Conservation (phyloP, 1,140 invertebrate genomes). For the Dinoponera quadriceps region DNA sequence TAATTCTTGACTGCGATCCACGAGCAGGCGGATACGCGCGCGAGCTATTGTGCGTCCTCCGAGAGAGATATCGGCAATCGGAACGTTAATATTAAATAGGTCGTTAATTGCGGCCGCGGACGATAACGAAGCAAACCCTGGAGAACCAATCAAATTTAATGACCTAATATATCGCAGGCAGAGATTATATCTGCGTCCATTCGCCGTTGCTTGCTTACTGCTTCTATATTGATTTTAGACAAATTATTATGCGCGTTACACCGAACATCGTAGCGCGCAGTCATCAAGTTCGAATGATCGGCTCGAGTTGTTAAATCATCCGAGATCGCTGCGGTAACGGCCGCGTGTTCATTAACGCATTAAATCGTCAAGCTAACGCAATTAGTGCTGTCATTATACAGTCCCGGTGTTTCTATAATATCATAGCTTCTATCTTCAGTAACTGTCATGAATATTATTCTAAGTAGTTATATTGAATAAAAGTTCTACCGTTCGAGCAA, state of each 20-base stretch:
- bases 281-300: no score
- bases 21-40: background rate
- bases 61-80: constrained; percentile 49
- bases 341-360: no score
- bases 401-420: no score
- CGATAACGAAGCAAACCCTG: constrained; percentile 38
- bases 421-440: no score
- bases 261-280: no score
- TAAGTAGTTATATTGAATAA: no score
- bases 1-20: constrained; percentile 19
- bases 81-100: constrained; percentile 51
- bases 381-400: no score
- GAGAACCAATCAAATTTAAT: constrained; percentile 54
- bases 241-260: background rate
- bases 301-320: no score
- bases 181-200: constrained; percentile 1
- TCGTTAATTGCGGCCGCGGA: constrained; percentile 40
- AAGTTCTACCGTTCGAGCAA: no score
- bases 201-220: background rate
- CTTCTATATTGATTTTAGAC: constrained; percentile 16
- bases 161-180: constrained; percentile 12
- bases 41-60: background rate
- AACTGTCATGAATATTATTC: no score
- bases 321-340: no score
- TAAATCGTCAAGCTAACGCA: no score